Percentiles rank a stretch among this genome's conserved stretches.
Conservation (phyloP, 2,888 invertebrate genomes). For the Pammene aurita region DNA sequence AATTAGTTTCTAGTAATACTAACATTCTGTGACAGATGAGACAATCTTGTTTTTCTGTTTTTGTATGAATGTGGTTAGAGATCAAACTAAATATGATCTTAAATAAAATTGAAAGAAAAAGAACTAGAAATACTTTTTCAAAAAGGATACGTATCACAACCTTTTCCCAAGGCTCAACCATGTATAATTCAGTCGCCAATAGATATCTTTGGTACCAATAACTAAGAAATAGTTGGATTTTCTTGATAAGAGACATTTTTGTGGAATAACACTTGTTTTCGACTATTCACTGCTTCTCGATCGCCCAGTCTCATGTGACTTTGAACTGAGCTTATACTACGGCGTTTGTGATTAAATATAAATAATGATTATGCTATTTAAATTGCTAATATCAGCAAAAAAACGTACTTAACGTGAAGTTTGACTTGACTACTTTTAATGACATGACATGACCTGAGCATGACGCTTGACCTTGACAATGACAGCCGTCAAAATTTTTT, state of each 20-base stretch:
- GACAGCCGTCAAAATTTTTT: too few relatives aligned
- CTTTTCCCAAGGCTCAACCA: constrained; percentile 86
- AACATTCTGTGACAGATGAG: too few relatives aligned
- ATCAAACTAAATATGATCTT: not conserved
- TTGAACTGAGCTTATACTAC: not conserved
- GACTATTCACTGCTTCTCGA: not conserved
- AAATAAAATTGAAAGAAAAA: not conserved
- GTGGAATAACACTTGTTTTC: not conserved
- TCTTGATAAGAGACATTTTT: constrained; percentile 63
- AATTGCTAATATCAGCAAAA: too few relatives aligned
- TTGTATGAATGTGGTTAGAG: too few relatives aligned
- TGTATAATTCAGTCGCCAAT: constrained; percentile 85
- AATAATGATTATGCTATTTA: too few relatives aligned
- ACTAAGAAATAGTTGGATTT: constrained; percentile 71
- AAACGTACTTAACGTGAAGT: too few relatives aligned
- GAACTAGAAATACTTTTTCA: constrained; percentile 27
- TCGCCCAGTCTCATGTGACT: not conserved
- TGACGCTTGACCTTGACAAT: too few relatives aligned
- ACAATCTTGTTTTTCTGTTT: too few relatives aligned
- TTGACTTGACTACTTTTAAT: too few relatives aligned
- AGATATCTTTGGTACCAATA: constrained; percentile 85
- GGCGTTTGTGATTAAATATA: not conserved
- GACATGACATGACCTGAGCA: too few relatives aligned
- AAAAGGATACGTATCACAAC: constrained; percentile 86
- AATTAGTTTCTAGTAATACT: too few relatives aligned